Percentiles rank a stretch among this genome's conserved stretches.
Evolutionary conservation across 2,888 invertebrate species (phyloP).

Genomic region (Timema podura): DNA sequence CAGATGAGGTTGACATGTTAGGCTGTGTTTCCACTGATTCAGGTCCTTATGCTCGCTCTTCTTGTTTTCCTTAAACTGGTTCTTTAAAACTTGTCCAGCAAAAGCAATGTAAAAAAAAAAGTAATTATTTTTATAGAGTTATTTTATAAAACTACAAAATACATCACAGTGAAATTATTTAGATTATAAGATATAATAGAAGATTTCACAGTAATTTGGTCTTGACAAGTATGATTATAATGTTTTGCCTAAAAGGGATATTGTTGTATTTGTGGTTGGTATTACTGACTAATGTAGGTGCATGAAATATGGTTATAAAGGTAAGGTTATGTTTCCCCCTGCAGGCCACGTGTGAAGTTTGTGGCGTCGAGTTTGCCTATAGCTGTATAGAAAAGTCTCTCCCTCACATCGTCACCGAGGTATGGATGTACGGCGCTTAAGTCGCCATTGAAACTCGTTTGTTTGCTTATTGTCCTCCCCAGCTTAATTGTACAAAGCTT

Average conservation of each 20-base stretch:
- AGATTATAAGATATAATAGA: neutral
- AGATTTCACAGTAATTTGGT: neutral
- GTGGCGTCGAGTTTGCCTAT: slow-evolving; percentile 58
- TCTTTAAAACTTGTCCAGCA: too few species aligned
- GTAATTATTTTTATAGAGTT: too few species aligned
- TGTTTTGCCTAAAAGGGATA: neutral
- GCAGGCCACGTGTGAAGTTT: slow-evolving; percentile 38
- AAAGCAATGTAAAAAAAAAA: too few species aligned
- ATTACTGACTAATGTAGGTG: neutral
- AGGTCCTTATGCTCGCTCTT: too few species aligned
- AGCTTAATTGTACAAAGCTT: too few species aligned
- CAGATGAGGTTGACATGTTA: too few species aligned
- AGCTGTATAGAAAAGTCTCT: slow-evolving; percentile 66
- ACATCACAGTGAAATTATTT: too few species aligned
- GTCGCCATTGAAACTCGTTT: neutral
- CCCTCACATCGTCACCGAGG: slow-evolving; percentile 60
- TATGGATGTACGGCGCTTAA: slow-evolving; percentile 41
- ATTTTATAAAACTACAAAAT: too few species aligned
- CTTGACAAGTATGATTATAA: neutral
- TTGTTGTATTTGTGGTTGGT: neutral
- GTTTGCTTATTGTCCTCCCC: neutral
- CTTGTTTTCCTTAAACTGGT: too few species aligned
- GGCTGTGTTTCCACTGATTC: too few species aligned
- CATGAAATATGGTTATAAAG: neutral
- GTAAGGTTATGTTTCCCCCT: slow-evolving; percentile 16